These are phyloP conservation scores for Thripadectes ignobilis DNA, from an alignment of 2,797 vertebrate species.

Conservation along the genomic window DNA sequence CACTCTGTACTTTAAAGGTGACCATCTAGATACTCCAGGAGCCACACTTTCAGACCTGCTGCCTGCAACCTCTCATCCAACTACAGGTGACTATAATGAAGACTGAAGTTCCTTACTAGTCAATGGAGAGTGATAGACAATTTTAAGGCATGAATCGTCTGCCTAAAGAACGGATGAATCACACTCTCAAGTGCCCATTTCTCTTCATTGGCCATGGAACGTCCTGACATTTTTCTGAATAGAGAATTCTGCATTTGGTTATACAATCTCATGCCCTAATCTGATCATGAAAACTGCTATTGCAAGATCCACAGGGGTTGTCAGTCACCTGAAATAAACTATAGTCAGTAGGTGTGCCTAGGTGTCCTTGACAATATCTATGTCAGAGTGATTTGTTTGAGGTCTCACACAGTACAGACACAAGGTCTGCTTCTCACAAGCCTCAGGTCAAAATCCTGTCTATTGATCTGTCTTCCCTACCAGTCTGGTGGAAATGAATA, in stretches of 20 bases:
- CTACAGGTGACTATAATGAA: not conserved
- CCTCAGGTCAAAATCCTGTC: slow-evolving; percentile 20
- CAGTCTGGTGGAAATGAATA: slow-evolving; percentile 15
- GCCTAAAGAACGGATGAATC: not conserved
- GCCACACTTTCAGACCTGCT: not conserved
- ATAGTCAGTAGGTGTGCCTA: not conserved
- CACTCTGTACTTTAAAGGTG: not conserved
- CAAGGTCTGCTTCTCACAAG: slow-evolving; percentile 35
- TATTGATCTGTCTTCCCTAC: slow-evolving; percentile 45
- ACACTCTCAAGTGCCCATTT: not conserved
- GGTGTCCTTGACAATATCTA: not conserved
- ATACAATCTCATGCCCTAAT: not conserved
- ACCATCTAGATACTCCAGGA: not conserved
- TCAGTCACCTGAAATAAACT: not conserved
- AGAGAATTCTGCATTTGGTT: not conserved
- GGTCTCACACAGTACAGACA: slow-evolving; percentile 19
- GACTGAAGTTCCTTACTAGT: not conserved
- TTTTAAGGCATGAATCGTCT: not conserved
- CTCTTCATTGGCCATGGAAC: not conserved
- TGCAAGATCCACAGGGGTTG: not conserved
- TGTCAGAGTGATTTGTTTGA: slow-evolving; percentile 54
- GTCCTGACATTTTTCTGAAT: not conserved
- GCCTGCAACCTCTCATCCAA: not conserved
- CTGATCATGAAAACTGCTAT: not conserved
- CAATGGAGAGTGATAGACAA: not conserved